Evolutionary conservation across 2,888 invertebrate genomes (phyloP).

Genomic region (Polyploca ridens): DNA sequence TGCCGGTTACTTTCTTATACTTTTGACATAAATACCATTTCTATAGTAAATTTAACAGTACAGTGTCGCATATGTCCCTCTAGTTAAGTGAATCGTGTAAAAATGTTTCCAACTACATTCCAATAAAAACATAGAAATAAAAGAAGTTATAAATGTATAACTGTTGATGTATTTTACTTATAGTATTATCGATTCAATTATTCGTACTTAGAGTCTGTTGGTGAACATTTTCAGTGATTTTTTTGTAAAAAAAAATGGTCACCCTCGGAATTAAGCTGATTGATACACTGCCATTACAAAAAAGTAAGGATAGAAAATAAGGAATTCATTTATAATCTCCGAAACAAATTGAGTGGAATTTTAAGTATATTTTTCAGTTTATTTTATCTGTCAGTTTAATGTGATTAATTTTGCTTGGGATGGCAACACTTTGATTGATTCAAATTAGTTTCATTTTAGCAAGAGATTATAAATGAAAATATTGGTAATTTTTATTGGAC

Average conservation of each 20-base stretch:
- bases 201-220: constrained; percentile 72
- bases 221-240: constrained; percentile 55
- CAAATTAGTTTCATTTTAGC: neutral
- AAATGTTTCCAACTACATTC: constrained; percentile 53
- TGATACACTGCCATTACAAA: constrained; percentile 69
- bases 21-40: neutral
- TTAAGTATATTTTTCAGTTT: neutral
- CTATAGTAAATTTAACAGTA: constrained; percentile 1
- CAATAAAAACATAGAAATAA: constrained; percentile 45
- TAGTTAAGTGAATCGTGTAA: constrained; percentile 17
- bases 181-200: constrained; percentile 72
- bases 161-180: constrained; percentile 53
- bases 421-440: neutral
- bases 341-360: neutral
- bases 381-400: neutral
- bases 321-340: constrained; percentile 28
- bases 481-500: neutral
- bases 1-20: neutral
- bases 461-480: constrained; percentile 8
- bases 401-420: too few species aligned
- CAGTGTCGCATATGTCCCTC: constrained; percentile 5
- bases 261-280: constrained; percentile 43
- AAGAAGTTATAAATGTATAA: constrained; percentile 33
- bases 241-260: constrained; percentile 48
- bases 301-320: constrained; percentile 35